Base-by-base conservation (phyloP, 2,113 vertebrate genomes). In the Gambusia holbrooki region DNA sequence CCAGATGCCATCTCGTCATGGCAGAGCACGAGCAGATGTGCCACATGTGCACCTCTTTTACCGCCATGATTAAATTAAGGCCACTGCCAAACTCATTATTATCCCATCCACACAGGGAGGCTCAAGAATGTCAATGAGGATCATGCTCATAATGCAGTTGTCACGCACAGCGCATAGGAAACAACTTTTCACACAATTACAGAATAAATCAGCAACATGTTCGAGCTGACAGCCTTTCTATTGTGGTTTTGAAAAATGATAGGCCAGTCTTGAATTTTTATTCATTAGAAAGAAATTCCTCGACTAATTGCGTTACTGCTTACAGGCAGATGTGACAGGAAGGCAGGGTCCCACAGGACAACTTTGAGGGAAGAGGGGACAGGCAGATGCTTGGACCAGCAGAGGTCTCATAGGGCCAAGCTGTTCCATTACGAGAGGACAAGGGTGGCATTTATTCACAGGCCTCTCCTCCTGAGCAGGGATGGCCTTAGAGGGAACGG, bases 361-460 rank as follows among this genome's bases (percentile, higher is more conserved):
- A 74, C 82, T 35, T 4, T 48, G 45, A 17, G 65, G 69, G 5
- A 69, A 48, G 72, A 6, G 7, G 64, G 65, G 78, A 91, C 89
- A 71, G 79, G 85, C 88, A 71, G 89, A 90, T 93, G 92, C 86
- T 87, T 69, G 19, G 27, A 90, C 82, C 90, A 33, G 86, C 82
- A 79, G 87, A 86, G 91, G 90, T 89, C 92, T 88, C 42, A 5
- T 35, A 67, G 77, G 91, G 89, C 93, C 92, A 92, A 89, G 88
- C 90, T 81, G 80, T 71, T 89, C 89, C 91, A 92, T 93, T 91
- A 92, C 85, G 82, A 86, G 82, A 88, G 74, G 80, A 93, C 90
- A 94, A 93, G 90, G 91, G 87, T 88, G 89, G 85, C 83, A 86
- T 93, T 93, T 93, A 91, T 90, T 90, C 88, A 86, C 81, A 74